Evolutionary conservation across 2,797 vertebrate species (phyloP).

Genomic region (Hyperoplus immaculatus): DNA sequence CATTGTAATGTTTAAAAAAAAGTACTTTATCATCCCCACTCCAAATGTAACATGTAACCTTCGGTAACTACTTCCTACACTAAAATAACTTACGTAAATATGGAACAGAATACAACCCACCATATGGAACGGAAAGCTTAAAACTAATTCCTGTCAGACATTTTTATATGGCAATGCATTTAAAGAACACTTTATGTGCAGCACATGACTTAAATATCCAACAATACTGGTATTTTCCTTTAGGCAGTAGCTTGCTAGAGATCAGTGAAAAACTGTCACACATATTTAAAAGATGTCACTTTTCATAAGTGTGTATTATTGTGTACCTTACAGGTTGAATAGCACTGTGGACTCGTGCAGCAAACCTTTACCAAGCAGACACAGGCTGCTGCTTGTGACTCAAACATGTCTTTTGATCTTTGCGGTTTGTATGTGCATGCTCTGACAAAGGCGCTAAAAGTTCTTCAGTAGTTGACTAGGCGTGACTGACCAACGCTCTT

Average conservation of each 20-base stretch:
- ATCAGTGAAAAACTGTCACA: not conserved
- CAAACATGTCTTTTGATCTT: conserved; percentile 18
- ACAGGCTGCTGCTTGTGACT: not conserved
- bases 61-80: too few relatives aligned
- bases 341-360: not conserved
- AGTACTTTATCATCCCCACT: too few relatives aligned
- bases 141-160: too few relatives aligned
- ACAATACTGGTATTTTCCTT: not conserved
- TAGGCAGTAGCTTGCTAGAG: not conserved
- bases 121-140: not conserved
- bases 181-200: not conserved
- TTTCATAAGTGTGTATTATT: not conserved
- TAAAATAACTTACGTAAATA: too few relatives aligned
- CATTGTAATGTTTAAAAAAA: too few relatives aligned
- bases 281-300: not conserved
- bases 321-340: not conserved
- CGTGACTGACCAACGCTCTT: conserved; percentile 26
- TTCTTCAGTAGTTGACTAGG: conserved; percentile 27
- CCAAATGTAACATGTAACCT: too few relatives aligned
- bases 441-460: not conserved
- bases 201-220: not conserved
- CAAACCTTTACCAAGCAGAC: not conserved
- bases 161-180: not conserved
- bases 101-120: too few relatives aligned
- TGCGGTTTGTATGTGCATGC: conserved; percentile 29